Conservation (phyloP, 2,888 invertebrate genomes). For the Paralinhomoeus sp. region DNA sequence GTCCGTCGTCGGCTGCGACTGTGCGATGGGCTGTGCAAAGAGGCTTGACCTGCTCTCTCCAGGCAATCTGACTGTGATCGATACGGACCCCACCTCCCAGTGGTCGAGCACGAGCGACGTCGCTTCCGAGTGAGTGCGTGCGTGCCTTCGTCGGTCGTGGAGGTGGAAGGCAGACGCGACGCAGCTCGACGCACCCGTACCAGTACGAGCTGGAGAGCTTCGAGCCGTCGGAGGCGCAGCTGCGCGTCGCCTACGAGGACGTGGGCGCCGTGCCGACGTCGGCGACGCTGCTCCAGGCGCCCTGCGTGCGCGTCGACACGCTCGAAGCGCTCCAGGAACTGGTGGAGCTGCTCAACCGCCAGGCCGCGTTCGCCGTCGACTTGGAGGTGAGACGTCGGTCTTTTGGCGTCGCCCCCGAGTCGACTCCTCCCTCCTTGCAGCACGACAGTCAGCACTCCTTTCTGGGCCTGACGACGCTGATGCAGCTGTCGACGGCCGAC, state of each 20-base stretch:
- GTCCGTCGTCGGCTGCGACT: no score
- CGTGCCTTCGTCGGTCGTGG: no score
- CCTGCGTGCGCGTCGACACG: conserved; percentile 44
- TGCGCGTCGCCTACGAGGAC: conserved; percentile 3
- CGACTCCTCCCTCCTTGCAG: conserved; percentile 23
- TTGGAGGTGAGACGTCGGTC: conserved; percentile 32
- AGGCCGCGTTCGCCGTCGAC: conserved; percentile 63
- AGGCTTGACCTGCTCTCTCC: no score
- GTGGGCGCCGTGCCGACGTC: conserved; percentile 25
- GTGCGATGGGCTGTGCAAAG: no score
- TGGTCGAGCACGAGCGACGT: no score
- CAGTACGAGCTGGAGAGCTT: conserved; percentile 13
- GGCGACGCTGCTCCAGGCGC: conserved; percentile 39
- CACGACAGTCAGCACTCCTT: conserved; percentile 77
- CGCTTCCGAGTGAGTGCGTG: no score
- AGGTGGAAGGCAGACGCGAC: no score
- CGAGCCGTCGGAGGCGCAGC: conserved; percentile 8
- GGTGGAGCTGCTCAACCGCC: conserved; percentile 41
- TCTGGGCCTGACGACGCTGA: conserved; percentile 76
- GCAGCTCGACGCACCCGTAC: conserved; percentile 13
- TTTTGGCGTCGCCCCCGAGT: neutral
- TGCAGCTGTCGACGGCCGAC: conserved; percentile 62
- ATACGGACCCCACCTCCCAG: neutral
- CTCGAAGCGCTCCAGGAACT: conserved; percentile 41
- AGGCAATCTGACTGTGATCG: neutral